Evolutionary conservation across 2,888 invertebrate genomes (phyloP), one percentile per base, ranked within the genome.

Genomic region (Pseudoips prasinana): DNA sequence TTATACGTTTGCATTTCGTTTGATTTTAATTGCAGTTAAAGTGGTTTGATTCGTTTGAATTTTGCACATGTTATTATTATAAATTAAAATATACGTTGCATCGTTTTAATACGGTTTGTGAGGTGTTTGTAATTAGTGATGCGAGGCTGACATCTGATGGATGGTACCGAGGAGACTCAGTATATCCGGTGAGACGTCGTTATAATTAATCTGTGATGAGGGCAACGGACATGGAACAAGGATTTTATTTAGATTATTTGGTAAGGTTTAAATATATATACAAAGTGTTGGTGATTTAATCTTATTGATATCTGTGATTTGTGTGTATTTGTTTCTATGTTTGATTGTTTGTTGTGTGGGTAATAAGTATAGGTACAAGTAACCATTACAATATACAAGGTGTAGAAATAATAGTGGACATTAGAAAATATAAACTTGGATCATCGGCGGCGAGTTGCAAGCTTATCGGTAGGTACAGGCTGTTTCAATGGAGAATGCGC

Each of bases 81-180:
- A 72, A 82, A 80, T 83, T 82, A 81, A 82, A 84, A 79, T 80
- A 76, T 59, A 65, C 68, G 68, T 69, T 79, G 78, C 73, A 78
- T 71, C 73, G 73, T 74, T 79, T 78, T 78, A 77, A 74, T 79
- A 64, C 58, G 64, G 59, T 68, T 62, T 67, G 63, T 58, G 73
- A 74, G 70, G 73, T 75, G 73, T 68, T 66, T 63, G 75, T 73
- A 80, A 84, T 82, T 81, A 82, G 76, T 64, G 67, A 65, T 64
- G 66, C 59, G 59, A 61, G 60, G 46, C 56, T 68, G 78, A 71
- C 68, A 59, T 34, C 29, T 74, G 78, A 78, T 70, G 57, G 71
- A 71, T 70, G 64, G 62, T 61, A 47, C 49, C 40, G 48, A 40
- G 42, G 34, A 51, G 46, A 57, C 52, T 54, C 64, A 39, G 42